Conservation (phyloP, 2,797 vertebrate genomes). For the Neosilurus mollespiculum region DNA sequence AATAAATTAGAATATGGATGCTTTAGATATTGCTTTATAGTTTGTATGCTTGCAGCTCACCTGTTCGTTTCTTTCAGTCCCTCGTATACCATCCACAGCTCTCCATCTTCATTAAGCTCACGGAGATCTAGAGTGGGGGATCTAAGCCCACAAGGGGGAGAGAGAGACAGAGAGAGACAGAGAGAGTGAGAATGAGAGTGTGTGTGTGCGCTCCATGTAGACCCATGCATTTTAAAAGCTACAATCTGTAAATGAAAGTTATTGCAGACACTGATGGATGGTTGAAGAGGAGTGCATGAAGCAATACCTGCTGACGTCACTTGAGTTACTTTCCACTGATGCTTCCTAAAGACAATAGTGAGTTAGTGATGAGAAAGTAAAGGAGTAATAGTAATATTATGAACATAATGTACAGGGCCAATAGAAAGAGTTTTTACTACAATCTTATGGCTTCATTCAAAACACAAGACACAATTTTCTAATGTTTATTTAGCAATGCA, state of each 20-base stretch:
- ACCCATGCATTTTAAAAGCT: neutral
- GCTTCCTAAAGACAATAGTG: conserved; percentile 35
- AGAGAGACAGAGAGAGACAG: neutral
- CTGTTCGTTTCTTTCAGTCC: conserved; percentile 95
- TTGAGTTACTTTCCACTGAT: conserved; percentile 38
- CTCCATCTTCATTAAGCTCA: conserved; percentile 93
- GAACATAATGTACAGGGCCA: neutral
- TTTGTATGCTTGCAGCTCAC: conserved; percentile 63
- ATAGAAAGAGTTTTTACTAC: neutral
- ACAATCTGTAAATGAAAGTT: neutral
- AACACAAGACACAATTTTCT: neutral
- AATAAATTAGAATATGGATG: neutral
- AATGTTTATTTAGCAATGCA: neutral
- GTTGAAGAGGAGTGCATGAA: neutral
- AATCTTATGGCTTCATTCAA: neutral
- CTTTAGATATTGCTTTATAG: too few relatives aligned
- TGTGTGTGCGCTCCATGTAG: neutral
- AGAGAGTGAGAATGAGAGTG: neutral
- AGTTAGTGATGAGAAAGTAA: neutral
- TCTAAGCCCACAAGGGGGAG: conserved; percentile 52
- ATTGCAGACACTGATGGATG: neutral
- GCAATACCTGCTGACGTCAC: conserved; percentile 47
- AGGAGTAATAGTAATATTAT: neutral
- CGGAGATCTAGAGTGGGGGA: conserved; percentile 73
- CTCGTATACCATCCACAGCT: conserved; percentile 92